Conservation (phyloP, 2,888 invertebrate genomes). For the Netelia virgata region DNA sequence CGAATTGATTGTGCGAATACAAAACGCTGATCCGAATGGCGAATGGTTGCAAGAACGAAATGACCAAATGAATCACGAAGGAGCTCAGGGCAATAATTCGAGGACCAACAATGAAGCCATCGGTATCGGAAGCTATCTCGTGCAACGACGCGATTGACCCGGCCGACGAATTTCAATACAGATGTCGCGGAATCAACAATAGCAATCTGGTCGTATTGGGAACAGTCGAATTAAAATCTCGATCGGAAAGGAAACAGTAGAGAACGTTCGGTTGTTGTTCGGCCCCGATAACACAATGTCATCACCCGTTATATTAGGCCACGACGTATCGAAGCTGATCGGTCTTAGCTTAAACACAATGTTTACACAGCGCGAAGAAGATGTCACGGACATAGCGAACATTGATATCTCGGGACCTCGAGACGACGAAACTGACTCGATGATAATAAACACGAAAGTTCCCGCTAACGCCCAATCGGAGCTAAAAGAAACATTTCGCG, state of each 20-base stretch:
- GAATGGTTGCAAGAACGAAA: neutral
- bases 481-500: no score
- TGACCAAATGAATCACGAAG: neutral
- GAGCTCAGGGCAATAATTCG: neutral
- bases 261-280: constrained; percentile 40
- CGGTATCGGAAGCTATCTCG: neutral
- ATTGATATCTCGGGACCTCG: constrained; percentile 1
- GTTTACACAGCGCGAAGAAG: no score
- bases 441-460: no score
- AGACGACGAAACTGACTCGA: no score
- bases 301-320: no score
- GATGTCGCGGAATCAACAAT: constrained; percentile 52
- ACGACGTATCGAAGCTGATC: no score
- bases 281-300: constrained; percentile 62
- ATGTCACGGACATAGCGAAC: constrained; percentile 17
- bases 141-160: no score
- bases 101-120: neutral
- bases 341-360: no score
- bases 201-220: constrained; percentile 48
- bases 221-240: constrained; percentile 25
- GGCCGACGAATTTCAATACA: no score
- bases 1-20: constrained; percentile 40
- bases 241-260: neutral
- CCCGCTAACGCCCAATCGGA: no score
- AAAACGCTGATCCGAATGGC: constrained; percentile 31